These are phyloP conservation scores for Nephrotoma appendiculata DNA, from an alignment of 2,888 invertebrate genomes.

Conservation along the genomic window DNA sequence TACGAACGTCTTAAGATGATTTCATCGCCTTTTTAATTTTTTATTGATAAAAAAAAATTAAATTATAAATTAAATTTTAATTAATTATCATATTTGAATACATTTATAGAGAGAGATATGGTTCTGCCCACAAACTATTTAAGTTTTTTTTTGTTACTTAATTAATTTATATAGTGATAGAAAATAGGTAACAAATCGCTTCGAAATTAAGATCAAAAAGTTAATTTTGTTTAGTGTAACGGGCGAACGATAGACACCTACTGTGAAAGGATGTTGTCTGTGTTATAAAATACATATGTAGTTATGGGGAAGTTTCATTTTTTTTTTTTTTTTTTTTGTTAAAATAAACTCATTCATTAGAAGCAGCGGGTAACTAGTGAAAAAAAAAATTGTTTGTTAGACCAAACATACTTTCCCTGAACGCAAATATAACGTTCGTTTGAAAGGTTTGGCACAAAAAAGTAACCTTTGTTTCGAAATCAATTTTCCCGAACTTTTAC, in stretches of 20 bases:
- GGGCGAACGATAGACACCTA: background rate
- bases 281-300: background rate
- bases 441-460: too few species aligned
- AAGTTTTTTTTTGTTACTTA: background rate
- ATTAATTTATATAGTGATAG: background rate
- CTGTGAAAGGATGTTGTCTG: background rate
- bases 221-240: background rate
- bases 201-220: background rate
- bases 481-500: too few species aligned
- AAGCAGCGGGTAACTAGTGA: background rate
- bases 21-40: background rate
- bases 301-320: background rate
- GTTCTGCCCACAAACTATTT: background rate
- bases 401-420: background rate
- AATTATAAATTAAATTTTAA: background rate
- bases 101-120: background rate
- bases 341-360: background rate
- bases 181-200: background rate
- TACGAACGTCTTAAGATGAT: background rate
- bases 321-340: background rate
- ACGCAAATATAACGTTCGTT: too few species aligned
- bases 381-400: background rate
- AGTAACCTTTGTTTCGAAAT: too few species aligned
- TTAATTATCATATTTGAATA: background rate
- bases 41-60: background rate